Evolutionary conservation across 1,140 invertebrate species (phyloP), one percentile per base, ranked within the genome.

Genomic region (Mizuhopecten yessoensis): DNA sequence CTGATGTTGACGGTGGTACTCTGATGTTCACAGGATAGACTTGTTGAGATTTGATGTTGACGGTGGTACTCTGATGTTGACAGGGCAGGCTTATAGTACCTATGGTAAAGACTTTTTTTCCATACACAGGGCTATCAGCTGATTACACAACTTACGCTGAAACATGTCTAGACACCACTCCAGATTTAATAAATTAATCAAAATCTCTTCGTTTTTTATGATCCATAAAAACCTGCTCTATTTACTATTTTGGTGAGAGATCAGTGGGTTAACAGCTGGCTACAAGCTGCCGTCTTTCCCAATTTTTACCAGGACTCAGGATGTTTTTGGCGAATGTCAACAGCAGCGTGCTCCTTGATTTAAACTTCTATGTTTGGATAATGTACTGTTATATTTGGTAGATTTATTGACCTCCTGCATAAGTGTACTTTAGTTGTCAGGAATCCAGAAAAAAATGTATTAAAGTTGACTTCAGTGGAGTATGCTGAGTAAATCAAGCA

Each of bases 151-250:
- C 36, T 7, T 5, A 5, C n/a, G 29, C n/a, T 29, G 17, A 75
- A 75, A 9, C n/a, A 1, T 75, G 57, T 75, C 57, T 75, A 75
- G 57, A 75, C 57, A 29, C 5, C 23, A 29, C 57, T 29, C 1
- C 23, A 75, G 57, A 75, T 75, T 75, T n/a, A 75, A 75, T 75
- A 29, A 75, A 75, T 75, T 75, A 75, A 75, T 29, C 57, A 75
- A 75, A 75, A 75, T 75, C 57, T 75, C 1, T 75, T 29, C 23
- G 17, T n/a, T 75, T 75, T 75, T 75, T 75, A 75, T 75, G 57
- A n/a, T 75, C 57, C 57, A 75, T 75, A 75, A 75, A 57, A 75
- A 75, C 57, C n/a, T n/a, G 57, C 23, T 75, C 57, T 75, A 75
- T 75, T 75, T 75, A 75, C 57, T 75, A 75, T 75, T 75, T 75